Conservation (phyloP, 2,888 invertebrate species). For the Xestia sexstrigata region DNA sequence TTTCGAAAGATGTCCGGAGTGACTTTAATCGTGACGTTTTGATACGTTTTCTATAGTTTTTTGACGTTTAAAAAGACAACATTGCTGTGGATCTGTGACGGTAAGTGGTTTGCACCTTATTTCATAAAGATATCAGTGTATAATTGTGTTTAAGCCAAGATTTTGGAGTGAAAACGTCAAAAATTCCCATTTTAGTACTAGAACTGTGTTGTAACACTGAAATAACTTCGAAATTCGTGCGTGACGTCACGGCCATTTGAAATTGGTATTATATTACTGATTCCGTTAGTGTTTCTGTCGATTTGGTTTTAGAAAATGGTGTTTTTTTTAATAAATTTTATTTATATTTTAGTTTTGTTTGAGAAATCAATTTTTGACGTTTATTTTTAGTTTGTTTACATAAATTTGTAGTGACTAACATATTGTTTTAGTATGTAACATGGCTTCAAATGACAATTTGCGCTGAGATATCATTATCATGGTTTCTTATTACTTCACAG, state of each 20-base stretch:
- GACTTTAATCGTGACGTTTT: conserved; percentile 83
- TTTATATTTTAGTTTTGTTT: conserved; percentile 17
- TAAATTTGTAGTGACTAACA: conserved; percentile 39
- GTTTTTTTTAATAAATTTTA: conserved; percentile 14
- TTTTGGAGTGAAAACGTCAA: conserved; percentile 51
- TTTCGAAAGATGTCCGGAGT: conserved; percentile 86
- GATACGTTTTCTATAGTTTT: conserved; percentile 83
- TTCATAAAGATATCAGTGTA: conserved; percentile 48
- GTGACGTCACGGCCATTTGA: conserved; percentile 71
- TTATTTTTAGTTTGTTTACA: conserved; percentile 34
- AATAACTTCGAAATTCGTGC: conserved; percentile 73
- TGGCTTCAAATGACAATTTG: conserved; percentile 62
- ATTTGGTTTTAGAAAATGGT: conserved; percentile 16
- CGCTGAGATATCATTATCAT: conserved; percentile 54
- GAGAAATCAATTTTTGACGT: conserved; percentile 26
- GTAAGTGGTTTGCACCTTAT: conserved; percentile 75
- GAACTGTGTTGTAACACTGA: conserved; percentile 71
- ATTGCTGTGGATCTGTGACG: conserved; percentile 74
- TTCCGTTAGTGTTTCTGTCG: conserved; percentile 58
- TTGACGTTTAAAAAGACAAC: conserved; percentile 80
- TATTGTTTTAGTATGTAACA: conserved; percentile 55
- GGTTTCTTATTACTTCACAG: conserved; percentile 66
- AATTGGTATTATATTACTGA: conserved; percentile 58
- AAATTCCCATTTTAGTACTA: conserved; percentile 61
- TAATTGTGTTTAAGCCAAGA: conserved; percentile 43